A percentile compares a stretch with the other conserved stretches of the same genome.
phyloP scores from a whole-genome alignment of 2,888 invertebrate genomes.

The Melitaea athalia region DNA sequence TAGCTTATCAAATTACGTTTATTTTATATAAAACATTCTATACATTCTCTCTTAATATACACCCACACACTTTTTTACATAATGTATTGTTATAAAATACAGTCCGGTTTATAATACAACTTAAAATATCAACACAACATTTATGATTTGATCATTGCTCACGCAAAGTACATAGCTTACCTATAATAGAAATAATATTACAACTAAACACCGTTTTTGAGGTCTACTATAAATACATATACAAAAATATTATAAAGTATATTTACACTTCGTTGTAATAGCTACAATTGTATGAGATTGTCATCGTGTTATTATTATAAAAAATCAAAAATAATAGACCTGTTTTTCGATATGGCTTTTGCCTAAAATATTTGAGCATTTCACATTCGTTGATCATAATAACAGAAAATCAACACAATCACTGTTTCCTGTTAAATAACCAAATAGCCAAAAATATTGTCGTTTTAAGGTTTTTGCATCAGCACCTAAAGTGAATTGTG shows the following conservation, averaged over 20 bases:
- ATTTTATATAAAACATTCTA: conserved; percentile 53
- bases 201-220: conserved; percentile 53
- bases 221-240: conserved; percentile 65
- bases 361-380: conserved; percentile 80
- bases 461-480: conserved; percentile 43
- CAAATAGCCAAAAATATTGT: conserved; percentile 44
- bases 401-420: conserved; percentile 79
- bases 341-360: conserved; percentile 67
- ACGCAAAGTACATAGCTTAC: conserved; percentile 26
- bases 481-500: conserved; percentile 32
- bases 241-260: conserved; percentile 57
- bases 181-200: conserved; percentile 36
- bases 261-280: conserved; percentile 58
- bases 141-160: conserved; percentile 17
- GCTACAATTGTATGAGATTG: conserved; percentile 44
- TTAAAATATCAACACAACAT: conserved; percentile 51
- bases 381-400: conserved; percentile 67
- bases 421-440: conserved; percentile 62
- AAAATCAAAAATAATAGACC: conserved; percentile 47
- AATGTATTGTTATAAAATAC: conserved; percentile 56
- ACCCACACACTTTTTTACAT: conserved; percentile 47
- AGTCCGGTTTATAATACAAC: conserved; percentile 74
- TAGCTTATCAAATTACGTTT: conserved; percentile 51
- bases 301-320: conserved; percentile 46
- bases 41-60: conserved; percentile 50